Evolutionary conservation across 1,140 invertebrate genomes (phyloP).

Genomic region (Sycobia sp.): DNA sequence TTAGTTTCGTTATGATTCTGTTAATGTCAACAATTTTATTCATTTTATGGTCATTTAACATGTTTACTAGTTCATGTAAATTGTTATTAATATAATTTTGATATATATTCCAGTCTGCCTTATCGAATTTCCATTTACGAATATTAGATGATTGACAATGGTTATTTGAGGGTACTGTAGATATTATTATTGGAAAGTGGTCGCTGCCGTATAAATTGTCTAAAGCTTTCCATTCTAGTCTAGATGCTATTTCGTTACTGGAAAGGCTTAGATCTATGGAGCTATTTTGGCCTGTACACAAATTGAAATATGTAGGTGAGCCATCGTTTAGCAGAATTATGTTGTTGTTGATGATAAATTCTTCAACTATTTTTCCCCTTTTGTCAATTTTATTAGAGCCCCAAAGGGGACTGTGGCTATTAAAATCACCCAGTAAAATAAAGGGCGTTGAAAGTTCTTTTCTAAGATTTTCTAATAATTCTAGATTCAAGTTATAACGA

Average conservation of each 20-base stretch:
- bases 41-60: neutral
- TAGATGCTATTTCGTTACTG: conserved; percentile 36
- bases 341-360: conserved; percentile 23
- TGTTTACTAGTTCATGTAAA: neutral
- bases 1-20: neutral
- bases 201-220: conserved; percentile 43
- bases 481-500: conserved; percentile 25
- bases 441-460: conserved; percentile 45
- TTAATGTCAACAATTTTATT: neutral
- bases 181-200: conserved; percentile 42
- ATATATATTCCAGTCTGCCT: neutral
- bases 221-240: conserved; percentile 42
- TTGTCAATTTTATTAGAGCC: conserved; percentile 41
- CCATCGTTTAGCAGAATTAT: conserved; percentile 39
- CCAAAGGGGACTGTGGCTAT: conserved; percentile 47
- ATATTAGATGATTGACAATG: neutral
- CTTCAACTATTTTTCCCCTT: conserved; percentile 41
- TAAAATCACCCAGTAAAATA: conserved; percentile 46
- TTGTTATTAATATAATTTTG: neutral
- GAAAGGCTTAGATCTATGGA: conserved; percentile 42
- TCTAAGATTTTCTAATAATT: conserved; percentile 41
- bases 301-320: conserved; percentile 41
- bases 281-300: conserved; percentile 34
- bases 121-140: neutral
- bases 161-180: neutral